These are phyloP conservation scores for Gambelia wislizenii DNA, from an alignment of 2,797 vertebrate species.

Conservation along the genomic window DNA sequence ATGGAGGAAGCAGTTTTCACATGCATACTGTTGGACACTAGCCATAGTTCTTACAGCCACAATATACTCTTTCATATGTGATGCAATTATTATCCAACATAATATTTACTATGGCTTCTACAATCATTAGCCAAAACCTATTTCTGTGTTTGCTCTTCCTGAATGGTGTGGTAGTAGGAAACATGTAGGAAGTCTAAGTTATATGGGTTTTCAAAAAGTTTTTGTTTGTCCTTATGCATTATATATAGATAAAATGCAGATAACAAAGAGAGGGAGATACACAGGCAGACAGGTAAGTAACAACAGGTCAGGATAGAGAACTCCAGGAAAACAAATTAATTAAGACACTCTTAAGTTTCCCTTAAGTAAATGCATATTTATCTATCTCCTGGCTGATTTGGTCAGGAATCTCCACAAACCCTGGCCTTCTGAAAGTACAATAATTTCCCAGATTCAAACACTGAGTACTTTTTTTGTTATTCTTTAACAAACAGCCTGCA, in stretches of 20 bases:
- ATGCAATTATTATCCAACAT: constrained; percentile 36
- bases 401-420: constrained; percentile 69
- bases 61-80: constrained; percentile 66
- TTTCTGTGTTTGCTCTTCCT: constrained; percentile 30
- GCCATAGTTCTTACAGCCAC: constrained; percentile 66
- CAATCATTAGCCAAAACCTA: constrained; percentile 31
- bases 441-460: constrained; percentile 73
- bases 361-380: constrained; percentile 57
- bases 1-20: too few species aligned
- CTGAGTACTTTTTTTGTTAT: constrained; percentile 64
- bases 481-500: constrained; percentile 72
- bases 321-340: constrained; percentile 50
- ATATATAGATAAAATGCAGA: neutral
- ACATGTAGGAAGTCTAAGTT: neutral
- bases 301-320: constrained; percentile 14
- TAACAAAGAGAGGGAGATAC: constrained; percentile 1
- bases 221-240: neutral
- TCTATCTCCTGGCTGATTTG: constrained; percentile 67
- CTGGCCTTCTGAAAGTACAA: constrained; percentile 72
- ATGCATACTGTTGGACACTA: too few species aligned
- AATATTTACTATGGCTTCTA: constrained; percentile 41
- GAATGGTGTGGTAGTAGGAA: constrained; percentile 20
- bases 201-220: neutral
- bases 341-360: constrained; percentile 45
- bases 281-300: constrained; percentile 27